Base-by-base conservation (phyloP, 2,888 invertebrate genomes). In the Hesperia comma region DNA sequence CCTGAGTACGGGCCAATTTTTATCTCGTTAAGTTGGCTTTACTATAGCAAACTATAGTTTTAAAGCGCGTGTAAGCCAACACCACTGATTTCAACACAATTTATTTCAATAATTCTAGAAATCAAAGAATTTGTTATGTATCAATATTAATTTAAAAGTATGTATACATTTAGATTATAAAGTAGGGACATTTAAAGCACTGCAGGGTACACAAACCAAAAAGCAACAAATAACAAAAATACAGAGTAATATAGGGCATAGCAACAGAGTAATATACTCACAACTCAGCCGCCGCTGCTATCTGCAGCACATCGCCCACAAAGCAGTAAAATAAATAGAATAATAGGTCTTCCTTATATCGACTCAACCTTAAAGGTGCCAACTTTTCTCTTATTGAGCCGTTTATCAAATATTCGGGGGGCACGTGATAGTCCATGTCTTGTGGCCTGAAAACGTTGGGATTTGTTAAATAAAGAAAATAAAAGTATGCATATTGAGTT, bases 271-370 rank as follows among this genome's bases (percentile, higher is more conserved):
- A 41, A 63, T 75, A 63, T 75, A 95, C 96, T 96, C 93, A 99
- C 98, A 99, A 93, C 95, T 99, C 99, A 73, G 96, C 96, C 80
- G 99, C 99, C 76, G 99, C 99, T 83, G 98, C 98, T 81, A 99
- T 94, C 94, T 99, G 99, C 93, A 99, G 95, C 79, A 98, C 96
- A 94, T 99, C 99, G 80, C 99, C 99, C 85, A 98, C 98, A 93
- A 98, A 99, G 93, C 98, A 99, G 94, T 99, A 99, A 94, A 99
- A 99, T 93, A 99, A 95, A 94, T 98, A 99, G 94, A 99, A 99
- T 80, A 99, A 95, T 84, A 99, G 95, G 93, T 99, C 99, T 93
- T 99, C 99, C 92, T 98, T 98, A 94, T 99, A 98, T 93, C 99
- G 96, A 94, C 96, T 98, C 89, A 99, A 94, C 93, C 98, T 98